Base-by-base conservation (phyloP, 2,113 vertebrate species). In the Jaculus jaculus region DNA sequence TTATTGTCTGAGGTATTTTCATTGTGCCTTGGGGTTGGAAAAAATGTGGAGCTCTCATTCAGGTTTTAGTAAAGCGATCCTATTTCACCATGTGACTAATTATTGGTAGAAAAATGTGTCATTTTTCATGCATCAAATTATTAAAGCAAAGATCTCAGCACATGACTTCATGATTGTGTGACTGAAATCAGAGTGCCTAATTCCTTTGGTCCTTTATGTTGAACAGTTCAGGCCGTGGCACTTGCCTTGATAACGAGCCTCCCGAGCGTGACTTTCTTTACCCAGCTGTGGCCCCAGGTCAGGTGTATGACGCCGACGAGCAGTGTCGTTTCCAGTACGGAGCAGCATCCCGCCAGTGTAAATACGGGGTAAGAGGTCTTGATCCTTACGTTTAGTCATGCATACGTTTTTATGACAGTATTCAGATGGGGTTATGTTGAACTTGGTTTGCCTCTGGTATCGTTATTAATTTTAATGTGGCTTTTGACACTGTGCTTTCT, bases 241-340 rank as follows among this genome's bases (percentile, higher is more conserved):
- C 99, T 98, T 99, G 99, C 99, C 99, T 99, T 99, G 99, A 99
- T 99, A 99, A 99, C 98, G 99, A 99, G 98, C 99, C 99, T 98
- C 98, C 99, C 98, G 99, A 99, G 98, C 99, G 98, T 99, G 99
- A 99, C 98, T 99, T 99, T 99, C 98, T 99, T 98, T 99, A 99
- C 98, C 99, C 99, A 98, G 99, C 99, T 97, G 99, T 99, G 98
- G 99, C 99, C 97, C 99, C 99, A 97, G 99, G 99, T 98, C 99
- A 99, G 99, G 99, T 99, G 98, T 99, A 99, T 95, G 99, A 99
- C 95, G 99, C 99, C 84, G 99, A 99, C 96, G 99, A 99, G 96
- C 99, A 99, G 97, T 99, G 99, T 96, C 99, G 99, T 97, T 99
- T 99, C 98, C 99, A 99, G 98, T 99, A 99, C 87, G 99, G 99